Base-by-base conservation (phyloP, 2,113 vertebrate species). In the Xenotilapia leptura region DNA sequence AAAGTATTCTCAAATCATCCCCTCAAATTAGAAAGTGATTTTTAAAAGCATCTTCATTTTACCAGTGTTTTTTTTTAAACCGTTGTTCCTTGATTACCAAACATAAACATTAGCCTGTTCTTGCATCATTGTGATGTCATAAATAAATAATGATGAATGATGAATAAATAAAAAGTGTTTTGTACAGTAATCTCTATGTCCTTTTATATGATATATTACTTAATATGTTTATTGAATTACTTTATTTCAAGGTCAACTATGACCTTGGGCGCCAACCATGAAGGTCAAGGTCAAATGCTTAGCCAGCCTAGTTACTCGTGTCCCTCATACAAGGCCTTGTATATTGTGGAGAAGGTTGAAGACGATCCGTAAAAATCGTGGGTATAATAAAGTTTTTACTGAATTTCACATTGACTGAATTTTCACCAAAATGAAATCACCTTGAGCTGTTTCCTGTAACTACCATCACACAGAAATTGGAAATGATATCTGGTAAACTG, bases 1-100 rank as follows among this genome's bases (percentile, higher is more conserved):
- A 38, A 38, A 65, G 9, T 62, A 36, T 62, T 36, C 31, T 62
- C 23, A 28, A 49, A 47, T 75, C 15, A 31, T 47, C 23, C 6
- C 23, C 42, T 11, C 6, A 47, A 75, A 75, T 75, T 31, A 28
- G 9, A 47, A 31, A 45, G 40, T 28, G 14, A 47, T 26, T 47
- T 47, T 73, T 73, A 26, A 45, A 45, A 47, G 21, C 14, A 6
- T 19, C 68, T 7, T 75, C 40, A 28, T 73, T 73, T 47, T 17
- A 45, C 13, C 40, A 15, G 21, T 7, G 21, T 4, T 40, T 33
- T 11, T 6, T 33, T 12, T 11, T 17, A 55, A 65, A 38, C 10
- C 11, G 1, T 38, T 38, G 0, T 0, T 40, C 10, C 21, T 26
- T 0, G 1, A 47, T 26, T 40, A 47, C 23, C 68, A 47, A 15